Evolutionary conservation across 2,888 invertebrate genomes (phyloP), one percentile per base, ranked within the genome.

Genomic region (Prosapia bicincta): DNA sequence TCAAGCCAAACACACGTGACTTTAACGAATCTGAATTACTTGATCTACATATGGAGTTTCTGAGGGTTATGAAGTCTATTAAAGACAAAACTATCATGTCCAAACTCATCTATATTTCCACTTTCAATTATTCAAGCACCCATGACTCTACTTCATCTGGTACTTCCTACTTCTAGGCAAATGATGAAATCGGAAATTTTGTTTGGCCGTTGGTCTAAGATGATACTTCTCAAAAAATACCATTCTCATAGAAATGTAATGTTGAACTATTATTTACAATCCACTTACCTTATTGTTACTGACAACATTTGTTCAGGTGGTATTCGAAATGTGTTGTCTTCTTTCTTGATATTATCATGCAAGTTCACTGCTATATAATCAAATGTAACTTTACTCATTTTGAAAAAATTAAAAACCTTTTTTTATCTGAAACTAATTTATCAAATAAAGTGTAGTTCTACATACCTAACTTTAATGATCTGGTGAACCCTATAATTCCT

Each of bases 351-450:
- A 13, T 69, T 69, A 13, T 69, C 69, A 1, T 2, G 15, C 15
- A 69, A 69, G 2, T 26, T 69, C 15, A 69, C 69, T 69, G 15
- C 2, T 26, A 69, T 26, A 69, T 26, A 69, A 69, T 26, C 69
- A 69, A 69, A 26, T 69, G 69, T 69, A 26, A n/a, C 69, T 69
- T 69, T 69, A 13, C 69, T 69, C 69, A 24, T 69, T 15, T 28
- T 3, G 28, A 69, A 28, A 69, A 69, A 69, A 69, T 26, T 30
- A 28, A 69, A 69, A 69, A 69, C 25, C 26, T 69, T 69, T 69
- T 7, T 69, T 1, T 2, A 26, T 69, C 3, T 3, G 25, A 3
- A 69, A 69, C 69, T 13, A 28, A 69, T 69, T 69, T 69, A 15
- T 69, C 69, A 13, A 69, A 69, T 69, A 69, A 69, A 2, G 1